Base-by-base conservation (phyloP, 2,797 vertebrate genomes). In the Phrynocephalus vlangalii region DNA sequence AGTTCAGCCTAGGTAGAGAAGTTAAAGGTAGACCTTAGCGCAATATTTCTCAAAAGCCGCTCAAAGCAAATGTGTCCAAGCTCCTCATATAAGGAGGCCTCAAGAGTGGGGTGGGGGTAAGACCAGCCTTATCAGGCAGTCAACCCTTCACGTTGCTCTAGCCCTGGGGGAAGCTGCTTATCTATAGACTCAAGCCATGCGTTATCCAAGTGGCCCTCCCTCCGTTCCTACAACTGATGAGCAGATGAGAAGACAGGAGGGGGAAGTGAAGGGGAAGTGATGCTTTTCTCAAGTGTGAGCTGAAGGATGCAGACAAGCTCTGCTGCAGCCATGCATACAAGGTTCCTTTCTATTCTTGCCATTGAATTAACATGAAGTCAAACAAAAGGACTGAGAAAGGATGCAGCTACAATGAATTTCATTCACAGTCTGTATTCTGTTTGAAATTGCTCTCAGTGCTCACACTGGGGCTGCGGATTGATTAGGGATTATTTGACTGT, bases 21-120 rank as follows among this genome's bases (percentile, higher is more conserved):
- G 56, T 33, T 92, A 90, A 93, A 93, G 76, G 79, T 1, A 26
- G 71, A 66, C 85, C 91, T 94, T 93, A 92, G 90, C 60, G 52
- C 86, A 30, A 24, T 0, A 22, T 76, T 89, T 92, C 67, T 88
- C 90, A 90, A 84, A 83, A 22, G 0, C 70, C 50, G 71, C 33
- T 88, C 73, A 68, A 87, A 67, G 89, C 86, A 94, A 95, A 94
- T 88, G 88, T 89, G 91, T 84, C 76, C 91, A 92, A 90, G 70
- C 88, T 87, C 6, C 38, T 56, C 87, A 85, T 9, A 56, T 88
- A 86, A 71, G 86, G 81, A 94, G 87, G 86, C 28, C 38, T 67
- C 87, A 56, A 70, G 30, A 44, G 26, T 68, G 8, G 70, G 8
- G 52, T 20, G 33, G 50, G 50, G 22, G 16, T 20, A 82, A 82